Percentiles rank a stretch among this genome's conserved stretches.
Evolutionary conservation across 2,113 vertebrate genomes (phyloP).

Genomic region (Hyperopisus bebe): DNA sequence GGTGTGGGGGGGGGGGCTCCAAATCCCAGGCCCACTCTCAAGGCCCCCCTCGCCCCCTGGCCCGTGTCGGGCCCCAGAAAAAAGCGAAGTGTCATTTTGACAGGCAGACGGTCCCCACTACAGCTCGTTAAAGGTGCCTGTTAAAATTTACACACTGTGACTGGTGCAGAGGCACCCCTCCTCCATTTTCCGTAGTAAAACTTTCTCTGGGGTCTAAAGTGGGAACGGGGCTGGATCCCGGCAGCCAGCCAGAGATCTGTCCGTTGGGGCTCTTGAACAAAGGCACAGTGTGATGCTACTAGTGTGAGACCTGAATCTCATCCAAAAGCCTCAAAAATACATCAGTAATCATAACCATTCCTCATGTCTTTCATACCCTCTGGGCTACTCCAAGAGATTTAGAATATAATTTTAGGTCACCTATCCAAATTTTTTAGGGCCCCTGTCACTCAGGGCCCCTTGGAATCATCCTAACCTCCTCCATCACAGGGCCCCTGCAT

Average conservation of each 20-base stretch:
- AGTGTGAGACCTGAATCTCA: neutral
- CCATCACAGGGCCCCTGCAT: neutral
- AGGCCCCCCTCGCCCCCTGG: neutral
- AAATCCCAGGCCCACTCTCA: neutral
- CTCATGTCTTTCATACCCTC: neutral
- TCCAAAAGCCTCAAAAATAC: neutral
- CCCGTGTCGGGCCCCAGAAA: neutral
- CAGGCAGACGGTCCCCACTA: neutral
- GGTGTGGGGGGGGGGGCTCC: neutral
- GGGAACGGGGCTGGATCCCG: neutral
- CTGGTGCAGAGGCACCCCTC: neutral
- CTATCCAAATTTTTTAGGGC: neutral
- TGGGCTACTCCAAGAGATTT: neutral
- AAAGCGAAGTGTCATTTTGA: constrained; percentile 3
- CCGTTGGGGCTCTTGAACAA: neutral
- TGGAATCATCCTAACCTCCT: neutral
- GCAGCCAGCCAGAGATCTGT: neutral
- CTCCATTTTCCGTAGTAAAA: constrained; percentile 23
- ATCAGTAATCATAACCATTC: neutral
- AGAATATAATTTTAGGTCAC: neutral
- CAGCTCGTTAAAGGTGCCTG: constrained; percentile 9
- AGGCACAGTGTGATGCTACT: neutral
- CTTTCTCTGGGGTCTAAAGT: neutral
- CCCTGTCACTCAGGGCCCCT: neutral
- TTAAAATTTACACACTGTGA: constrained; percentile 20